These are phyloP conservation scores for Poecilia latipinna DNA, from an alignment of 2,113 vertebrate genomes.

Conservation along the genomic window DNA sequence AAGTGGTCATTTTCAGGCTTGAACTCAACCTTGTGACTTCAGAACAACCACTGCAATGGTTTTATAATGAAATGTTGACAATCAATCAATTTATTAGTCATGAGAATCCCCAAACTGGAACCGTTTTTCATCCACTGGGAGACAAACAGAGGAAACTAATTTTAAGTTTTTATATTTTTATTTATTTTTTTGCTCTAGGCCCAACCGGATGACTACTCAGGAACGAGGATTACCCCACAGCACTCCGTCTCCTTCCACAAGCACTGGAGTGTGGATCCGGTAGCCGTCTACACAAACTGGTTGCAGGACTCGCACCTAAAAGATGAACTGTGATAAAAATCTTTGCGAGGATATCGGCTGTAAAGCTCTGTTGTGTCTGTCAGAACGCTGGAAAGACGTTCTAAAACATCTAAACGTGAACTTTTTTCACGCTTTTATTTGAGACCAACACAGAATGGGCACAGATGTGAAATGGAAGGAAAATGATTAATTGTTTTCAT, in stretches of 20 bases:
- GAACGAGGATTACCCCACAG: constrained; percentile 81
- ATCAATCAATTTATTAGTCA: background rate
- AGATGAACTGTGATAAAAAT: constrained; percentile 61
- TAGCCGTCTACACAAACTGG: constrained; percentile 86
- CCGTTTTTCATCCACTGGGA: background rate
- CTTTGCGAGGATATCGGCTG: background rate
- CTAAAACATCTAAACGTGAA: no score
- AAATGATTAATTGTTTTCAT: background rate
- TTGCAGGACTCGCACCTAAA: constrained; percentile 70
- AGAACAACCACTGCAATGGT: no score
- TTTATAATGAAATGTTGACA: no score
- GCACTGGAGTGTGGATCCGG: constrained; percentile 91
- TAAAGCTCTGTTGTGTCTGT: background rate
- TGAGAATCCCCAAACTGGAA: background rate
- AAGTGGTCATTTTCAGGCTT: no score
- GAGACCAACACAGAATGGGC: background rate
- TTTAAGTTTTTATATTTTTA: no score
- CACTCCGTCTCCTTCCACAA: constrained; percentile 93
- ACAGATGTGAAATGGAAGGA: background rate
- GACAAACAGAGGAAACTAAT: background rate
- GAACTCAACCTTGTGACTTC: no score
- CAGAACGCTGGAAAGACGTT: background rate
- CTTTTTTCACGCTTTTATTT: no score
- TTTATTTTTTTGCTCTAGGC: constrained; percentile 77
- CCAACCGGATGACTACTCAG: constrained; percentile 88